Evolutionary conservation across 2,888 invertebrate genomes (phyloP), one percentile per base, ranked within the genome.

Genomic region (Acrobasis suavella): DNA sequence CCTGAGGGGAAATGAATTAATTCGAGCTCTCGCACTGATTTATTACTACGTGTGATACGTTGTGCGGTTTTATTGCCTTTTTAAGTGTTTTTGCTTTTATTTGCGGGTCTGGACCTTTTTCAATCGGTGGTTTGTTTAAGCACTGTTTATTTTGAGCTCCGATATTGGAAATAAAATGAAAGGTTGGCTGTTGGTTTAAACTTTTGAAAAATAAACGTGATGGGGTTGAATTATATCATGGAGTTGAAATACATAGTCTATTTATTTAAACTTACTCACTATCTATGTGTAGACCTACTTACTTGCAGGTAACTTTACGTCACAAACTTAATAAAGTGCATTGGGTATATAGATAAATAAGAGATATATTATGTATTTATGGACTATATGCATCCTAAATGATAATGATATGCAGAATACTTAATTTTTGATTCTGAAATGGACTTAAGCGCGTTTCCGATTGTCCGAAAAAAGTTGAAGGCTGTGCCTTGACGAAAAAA

Each of bases 1-100:
- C 67, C 71, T 67, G 65, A 65, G 72, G 75, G 80, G 79, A 83
- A 83, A 86, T 83, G 85, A 83, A 84, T 85, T 85, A 84, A 84
- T 85, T 81, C 81, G 72, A 77, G 65, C 72, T 67, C 76, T 71
- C 72, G 65, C 75, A 72, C 76, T 81, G 85, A 85, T 83, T 85
- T 84, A 84, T 82, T 79, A 75, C 76, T 73, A 77, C 72, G 75
- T 82, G 81, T 80, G 80, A 78, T 78, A 71, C 75, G 73, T 71
- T 70, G 70, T 64, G 64, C 59, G 70, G 67, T 74, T 76, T 75
- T 75, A 75, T 76, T 75, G 73, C 68, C 66, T 71, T 72, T 70
- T 69, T 66, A 68, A 67, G 68, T 66, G 68, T 68, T 61, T 49
- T 42, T 61, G 67, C 61, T 38, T 65, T 69, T 70, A 60, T 65